Percentiles rank a stretch among this genome's conserved stretches.
Evolutionary conservation across 2,797 vertebrate genomes (phyloP).

Genomic region (Taeniopygia guttata): DNA sequence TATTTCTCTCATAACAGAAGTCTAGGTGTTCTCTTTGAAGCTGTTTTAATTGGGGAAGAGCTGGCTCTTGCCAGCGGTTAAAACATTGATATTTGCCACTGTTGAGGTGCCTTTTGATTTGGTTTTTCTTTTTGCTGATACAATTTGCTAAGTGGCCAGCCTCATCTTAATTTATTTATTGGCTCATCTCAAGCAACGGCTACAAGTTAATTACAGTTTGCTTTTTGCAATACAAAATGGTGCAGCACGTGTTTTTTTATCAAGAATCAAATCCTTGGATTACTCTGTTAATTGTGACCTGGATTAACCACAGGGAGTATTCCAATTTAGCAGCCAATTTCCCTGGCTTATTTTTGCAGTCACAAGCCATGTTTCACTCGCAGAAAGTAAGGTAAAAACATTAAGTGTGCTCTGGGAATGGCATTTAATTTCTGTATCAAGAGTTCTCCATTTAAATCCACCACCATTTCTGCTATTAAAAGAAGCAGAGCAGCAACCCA

Average conservation of each 20-base stretch:
- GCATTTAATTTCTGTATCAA: neutral
- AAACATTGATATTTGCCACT: neutral
- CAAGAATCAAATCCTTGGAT: neutral
- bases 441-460: neutral
- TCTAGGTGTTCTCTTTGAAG: neutral
- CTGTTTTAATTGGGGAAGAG: neutral
- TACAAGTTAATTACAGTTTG: conserved; percentile 18
- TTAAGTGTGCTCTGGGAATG: neutral
- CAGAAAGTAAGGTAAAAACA: neutral
- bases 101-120: neutral
- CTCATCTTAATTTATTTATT: conserved; percentile 44
- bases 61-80: neutral
- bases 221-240: neutral
- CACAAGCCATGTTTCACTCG: neutral
- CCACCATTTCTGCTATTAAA: neutral
- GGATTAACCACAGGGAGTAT: neutral
- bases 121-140: neutral
- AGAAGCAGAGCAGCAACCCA: neutral
- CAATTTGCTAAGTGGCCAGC: neutral
- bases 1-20: neutral
- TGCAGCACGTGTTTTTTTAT: neutral
- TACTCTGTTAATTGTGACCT: neutral
- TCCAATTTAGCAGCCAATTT: neutral
- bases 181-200: neutral
- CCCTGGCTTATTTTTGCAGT: neutral